phyloP scores from a whole-genome alignment of 2,797 vertebrate species.

The Sebastes kiyomatsui region DNA sequence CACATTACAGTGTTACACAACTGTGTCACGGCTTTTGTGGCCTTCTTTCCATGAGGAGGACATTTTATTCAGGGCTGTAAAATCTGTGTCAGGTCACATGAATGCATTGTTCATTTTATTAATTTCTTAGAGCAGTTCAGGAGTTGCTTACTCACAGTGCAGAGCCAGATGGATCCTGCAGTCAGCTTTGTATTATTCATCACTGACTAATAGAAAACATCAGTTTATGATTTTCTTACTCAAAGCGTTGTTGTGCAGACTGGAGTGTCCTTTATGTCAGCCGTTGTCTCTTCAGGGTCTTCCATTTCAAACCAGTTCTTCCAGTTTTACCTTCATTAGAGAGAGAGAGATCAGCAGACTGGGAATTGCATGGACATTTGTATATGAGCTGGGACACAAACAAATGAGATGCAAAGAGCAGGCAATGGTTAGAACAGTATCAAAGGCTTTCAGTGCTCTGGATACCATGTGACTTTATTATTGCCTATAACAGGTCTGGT shows the following conservation, averaged over 20 bases:
- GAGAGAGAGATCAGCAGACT: neutral
- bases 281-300: neutral
- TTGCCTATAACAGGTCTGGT: neutral
- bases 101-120: neutral
- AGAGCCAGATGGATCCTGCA: neutral
- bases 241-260: neutral
- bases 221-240: slow-evolving; percentile 8
- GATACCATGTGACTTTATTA: neutral
- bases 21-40: neutral
- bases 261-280: neutral
- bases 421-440: neutral
- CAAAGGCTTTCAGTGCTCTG: neutral
- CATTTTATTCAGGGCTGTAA: neutral
- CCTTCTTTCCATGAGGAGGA: neutral
- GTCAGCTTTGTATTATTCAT: neutral
- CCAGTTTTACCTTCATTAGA: slow-evolving; percentile 24
- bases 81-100: neutral
- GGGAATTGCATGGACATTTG: slow-evolving; percentile 27
- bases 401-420: slow-evolving; percentile 64
- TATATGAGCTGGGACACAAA: slow-evolving; percentile 23
- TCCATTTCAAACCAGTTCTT: slow-evolving; percentile 28
- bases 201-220: neutral
- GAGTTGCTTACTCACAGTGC: neutral
- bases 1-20: neutral
- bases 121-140: neutral